Evolutionary conservation across 2,888 invertebrate genomes (phyloP), one percentile per base, ranked within the genome.

Genomic region (Andrena hattorfiana): DNA sequence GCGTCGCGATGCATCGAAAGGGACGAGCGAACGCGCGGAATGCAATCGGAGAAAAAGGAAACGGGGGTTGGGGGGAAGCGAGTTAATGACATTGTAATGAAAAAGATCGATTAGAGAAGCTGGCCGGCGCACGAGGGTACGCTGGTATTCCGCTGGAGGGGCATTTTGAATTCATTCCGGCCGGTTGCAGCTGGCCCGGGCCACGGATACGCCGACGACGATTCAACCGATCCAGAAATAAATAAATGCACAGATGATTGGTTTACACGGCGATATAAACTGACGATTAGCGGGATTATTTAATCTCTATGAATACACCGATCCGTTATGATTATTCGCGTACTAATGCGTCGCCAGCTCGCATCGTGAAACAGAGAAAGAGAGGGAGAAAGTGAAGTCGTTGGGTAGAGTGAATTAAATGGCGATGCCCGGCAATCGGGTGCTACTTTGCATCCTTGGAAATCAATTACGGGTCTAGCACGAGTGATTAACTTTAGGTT

Each of bases 21-120:
- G 32, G 10, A 54, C 20, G 49, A 51, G 30, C 30, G 69, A 10
- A 56, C 70, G 51, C 23, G 28, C 30, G 82, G 78, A 85, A 76
- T 82, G 83, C 83, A 73, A 70, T 13, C 7, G 71, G 66, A 84
- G 86, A 86, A 83, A 83, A 81, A 82, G 59, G 64, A 83, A 71
- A 42, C 42, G 1, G 35, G 42, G 42, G 4, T 26, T 16, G 1
- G 68, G 64, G 60, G 76, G 30, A 35, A 48, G 70, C 80, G 67
- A 81, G 86, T 72, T 87, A 85, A 87, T 83, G 78, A 83, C 80
- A 77, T 84, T 82, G 74, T 82, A 86, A 88, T 83, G 82, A 89
- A 83, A 80, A 84, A 74, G 81, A 88, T 83, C 72, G 81, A 86
- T 85, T 83, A 88, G 81, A 73, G 60, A 49, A 77, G 42, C 26